Evolutionary conservation across 2,888 invertebrate genomes (phyloP).

Genomic region (Megastigmus dorsalis): DNA sequence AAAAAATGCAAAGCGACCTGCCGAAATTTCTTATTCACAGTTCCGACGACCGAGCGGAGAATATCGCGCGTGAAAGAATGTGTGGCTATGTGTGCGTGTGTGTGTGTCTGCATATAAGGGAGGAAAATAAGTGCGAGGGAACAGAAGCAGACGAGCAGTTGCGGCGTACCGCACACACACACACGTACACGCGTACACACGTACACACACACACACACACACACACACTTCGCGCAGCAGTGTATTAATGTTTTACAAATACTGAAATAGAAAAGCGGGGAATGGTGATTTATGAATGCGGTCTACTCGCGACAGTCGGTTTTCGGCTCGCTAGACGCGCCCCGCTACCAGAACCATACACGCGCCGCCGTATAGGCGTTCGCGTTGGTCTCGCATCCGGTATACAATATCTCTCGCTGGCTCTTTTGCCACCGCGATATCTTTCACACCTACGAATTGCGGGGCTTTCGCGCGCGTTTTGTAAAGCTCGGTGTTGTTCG

Average conservation of each 20-base stretch:
- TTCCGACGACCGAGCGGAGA: not conserved
- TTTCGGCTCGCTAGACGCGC: too few relatives aligned
- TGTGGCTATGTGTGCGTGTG: too few relatives aligned
- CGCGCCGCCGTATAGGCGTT: too few relatives aligned
- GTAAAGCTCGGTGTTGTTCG: too few relatives aligned
- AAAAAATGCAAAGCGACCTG: constrained; percentile 11
- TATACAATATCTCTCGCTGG: too few relatives aligned
- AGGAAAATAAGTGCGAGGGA: not conserved
- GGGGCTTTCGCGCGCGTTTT: too few relatives aligned
- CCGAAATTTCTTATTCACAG: constrained; percentile 28
- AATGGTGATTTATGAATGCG: constrained; percentile 48
- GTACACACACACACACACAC: too few relatives aligned
- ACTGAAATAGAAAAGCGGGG: constrained; percentile 49
- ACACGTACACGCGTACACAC: too few relatives aligned
- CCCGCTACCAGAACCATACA: too few relatives aligned
- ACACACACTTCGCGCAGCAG: constrained; percentile 21
- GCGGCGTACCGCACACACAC: not conserved
- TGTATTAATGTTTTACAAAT: constrained; percentile 50
- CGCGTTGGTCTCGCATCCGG: constrained; percentile 18
- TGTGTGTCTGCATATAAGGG: not conserved
- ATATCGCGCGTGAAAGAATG: not conserved
- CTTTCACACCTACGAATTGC: constrained; percentile 6
- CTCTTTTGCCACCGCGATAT: constrained; percentile 8
- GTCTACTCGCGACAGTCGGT: constrained; percentile 3
- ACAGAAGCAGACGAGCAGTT: constrained; percentile 16